Evolutionary conservation across 2,113 vertebrate genomes (phyloP).

Genomic region (Sapajus apella): DNA sequence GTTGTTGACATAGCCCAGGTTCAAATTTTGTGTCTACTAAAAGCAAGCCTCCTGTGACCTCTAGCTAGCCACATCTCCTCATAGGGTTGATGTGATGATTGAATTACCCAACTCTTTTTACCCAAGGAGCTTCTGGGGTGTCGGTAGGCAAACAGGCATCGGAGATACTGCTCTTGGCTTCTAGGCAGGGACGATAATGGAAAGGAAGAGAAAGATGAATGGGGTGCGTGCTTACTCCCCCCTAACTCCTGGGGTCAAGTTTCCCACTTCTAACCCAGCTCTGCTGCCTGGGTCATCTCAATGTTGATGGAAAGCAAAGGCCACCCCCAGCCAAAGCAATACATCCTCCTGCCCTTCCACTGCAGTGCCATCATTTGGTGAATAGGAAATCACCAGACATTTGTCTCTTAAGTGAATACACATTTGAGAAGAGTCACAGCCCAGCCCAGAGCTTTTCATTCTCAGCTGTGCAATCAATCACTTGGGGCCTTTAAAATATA

Average conservation of each 20-base stretch:
- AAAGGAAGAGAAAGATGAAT: background rate
- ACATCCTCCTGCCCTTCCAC: background rate
- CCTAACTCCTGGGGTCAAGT: background rate
- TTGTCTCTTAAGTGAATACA: background rate
- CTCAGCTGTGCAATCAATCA: background rate
- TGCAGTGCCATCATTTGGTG: background rate
- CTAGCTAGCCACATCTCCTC: background rate
- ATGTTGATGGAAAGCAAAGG: background rate
- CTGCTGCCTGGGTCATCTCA: background rate
- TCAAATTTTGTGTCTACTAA: background rate
- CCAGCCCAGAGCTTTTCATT: background rate
- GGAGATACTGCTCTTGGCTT: background rate
- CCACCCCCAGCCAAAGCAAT: no score
- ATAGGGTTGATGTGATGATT: background rate
- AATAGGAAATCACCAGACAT: background rate
- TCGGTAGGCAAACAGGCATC: background rate
- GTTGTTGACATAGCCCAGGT: background rate
- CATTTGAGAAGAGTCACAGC: background rate
- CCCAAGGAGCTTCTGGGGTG: background rate
- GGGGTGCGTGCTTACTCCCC: no score
- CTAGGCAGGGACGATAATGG: background rate
- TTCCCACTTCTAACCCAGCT: background rate
- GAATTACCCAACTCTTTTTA: background rate
- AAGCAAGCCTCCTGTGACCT: background rate
- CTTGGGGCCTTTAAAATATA: background rate